Base-by-base conservation (phyloP, 2,113 vertebrate genomes). In the Burhinus bistriatus region DNA sequence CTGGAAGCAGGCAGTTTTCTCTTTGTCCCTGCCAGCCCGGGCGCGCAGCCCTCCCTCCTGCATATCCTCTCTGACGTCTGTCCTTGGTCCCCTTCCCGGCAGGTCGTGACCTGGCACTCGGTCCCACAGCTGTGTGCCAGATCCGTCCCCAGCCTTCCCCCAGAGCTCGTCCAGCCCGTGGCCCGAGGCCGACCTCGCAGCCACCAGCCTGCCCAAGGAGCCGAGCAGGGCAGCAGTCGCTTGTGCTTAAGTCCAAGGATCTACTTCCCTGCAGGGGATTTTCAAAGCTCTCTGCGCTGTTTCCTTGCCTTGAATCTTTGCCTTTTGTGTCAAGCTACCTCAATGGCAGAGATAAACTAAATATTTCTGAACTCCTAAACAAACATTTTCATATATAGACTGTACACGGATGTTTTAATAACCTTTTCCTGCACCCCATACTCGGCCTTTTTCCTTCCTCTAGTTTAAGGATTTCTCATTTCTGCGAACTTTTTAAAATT, bases 41-140 rank as follows among this genome's bases (percentile, higher is more conserved):
- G 20, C 22, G 52, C 30, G 0, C 4, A 5, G 34, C 59, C 51
- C 40, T 78, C 32, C 36, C 75, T 62, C 49, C 15, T 5, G 3
- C 23, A 2, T 7, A 32, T 87, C 73, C 69, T 44, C 27, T 44
- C 55, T 93, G 91, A 93, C 36, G 40, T 40, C 29, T 87, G 94
- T 75, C 91, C 85, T 40, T 87, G 93, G 91, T 62, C 59, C 30
- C 65, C 27, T 49, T 87, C 88, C 91, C 87, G 77, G 73, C 78
- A 11, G 73, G 65, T 78, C 5, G 5, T 70, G 85, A 70, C 84
- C 69, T 38, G 90, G 90, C 84, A 10, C 72, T 69, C 4, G 0
- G 22, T 65, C 80, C 70, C 72, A 5, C 58, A 44, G 94, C 93
- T 77, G 72, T 1, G 6, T 0, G 3, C 68, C 87, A 77, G 72